Conservation (phyloP, 2,797 vertebrate species). For the Threskiornis aethiopicus region DNA sequence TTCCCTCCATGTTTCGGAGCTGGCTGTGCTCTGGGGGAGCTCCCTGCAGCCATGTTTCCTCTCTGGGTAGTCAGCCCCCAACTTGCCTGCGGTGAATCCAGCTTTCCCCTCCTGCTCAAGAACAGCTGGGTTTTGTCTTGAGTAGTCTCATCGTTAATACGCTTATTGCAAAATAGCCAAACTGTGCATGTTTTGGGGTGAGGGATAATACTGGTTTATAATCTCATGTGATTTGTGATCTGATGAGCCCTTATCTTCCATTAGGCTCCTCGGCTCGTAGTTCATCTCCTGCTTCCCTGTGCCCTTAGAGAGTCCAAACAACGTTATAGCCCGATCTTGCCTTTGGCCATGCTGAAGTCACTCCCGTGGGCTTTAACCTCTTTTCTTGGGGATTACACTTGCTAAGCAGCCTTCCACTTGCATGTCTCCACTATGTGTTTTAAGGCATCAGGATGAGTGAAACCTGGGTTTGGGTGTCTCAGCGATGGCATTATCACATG, state of each 20-base stretch:
- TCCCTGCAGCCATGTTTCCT: background rate
- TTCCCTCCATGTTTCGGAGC: background rate
- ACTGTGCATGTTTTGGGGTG: background rate
- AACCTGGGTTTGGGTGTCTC: background rate
- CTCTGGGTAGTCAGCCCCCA: background rate
- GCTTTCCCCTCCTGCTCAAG: background rate
- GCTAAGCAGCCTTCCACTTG: background rate
- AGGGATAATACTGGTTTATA: background rate
- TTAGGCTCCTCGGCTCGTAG: background rate
- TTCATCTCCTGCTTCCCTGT: background rate
- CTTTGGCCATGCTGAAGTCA: background rate
- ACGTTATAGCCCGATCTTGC: background rate
- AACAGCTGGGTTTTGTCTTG: background rate
- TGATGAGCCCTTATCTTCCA: background rate
- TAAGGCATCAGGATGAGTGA: background rate
- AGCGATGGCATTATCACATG: accelerated
- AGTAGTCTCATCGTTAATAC: background rate
- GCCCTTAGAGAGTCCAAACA: background rate
- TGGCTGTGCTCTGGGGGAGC: background rate
- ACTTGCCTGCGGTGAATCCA: accelerated
- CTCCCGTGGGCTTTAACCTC: background rate
- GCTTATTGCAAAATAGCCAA: background rate
- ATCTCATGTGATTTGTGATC: background rate
- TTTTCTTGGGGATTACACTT: background rate
- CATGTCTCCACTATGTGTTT: too few species aligned